Percentiles rank a stretch among this genome's conserved stretches.
phyloP scores from a whole-genome alignment of 2,888 invertebrate species.

The Margaritifera margaritifera region DNA sequence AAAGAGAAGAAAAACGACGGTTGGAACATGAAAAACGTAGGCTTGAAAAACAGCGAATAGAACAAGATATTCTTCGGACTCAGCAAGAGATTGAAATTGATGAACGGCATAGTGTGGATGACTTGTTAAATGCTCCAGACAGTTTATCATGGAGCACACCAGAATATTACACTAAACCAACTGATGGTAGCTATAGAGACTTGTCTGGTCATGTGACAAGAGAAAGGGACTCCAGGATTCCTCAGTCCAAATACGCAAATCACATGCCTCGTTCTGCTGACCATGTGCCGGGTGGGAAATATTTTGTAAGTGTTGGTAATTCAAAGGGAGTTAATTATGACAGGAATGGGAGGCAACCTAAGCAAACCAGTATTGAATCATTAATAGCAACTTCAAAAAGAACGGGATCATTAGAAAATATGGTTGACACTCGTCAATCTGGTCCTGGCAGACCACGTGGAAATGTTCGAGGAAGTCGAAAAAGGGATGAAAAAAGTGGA shows the following conservation, averaged over 20 bases:
- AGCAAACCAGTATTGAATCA: slow-evolving; percentile 41
- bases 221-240: not conserved
- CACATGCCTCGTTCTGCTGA: slow-evolving; percentile 10
- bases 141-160: slow-evolving; percentile 16
- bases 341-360: slow-evolving; percentile 29
- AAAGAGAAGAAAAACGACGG: slow-evolving; percentile 56
- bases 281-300: slow-evolving; percentile 47
- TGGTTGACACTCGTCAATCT: slow-evolving; percentile 37
- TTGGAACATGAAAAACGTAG: slow-evolving; percentile 57
- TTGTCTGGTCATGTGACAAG: slow-evolving; percentile 2
- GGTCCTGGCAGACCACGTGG: slow-evolving; percentile 23
- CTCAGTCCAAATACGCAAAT: no score
- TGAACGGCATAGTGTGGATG: slow-evolving; percentile 63
- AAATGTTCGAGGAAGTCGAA: slow-evolving; percentile 27
- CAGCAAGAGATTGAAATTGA: slow-evolving; percentile 62
- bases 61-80: slow-evolving; percentile 59
- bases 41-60: slow-evolving; percentile 58
- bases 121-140: slow-evolving; percentile 47
- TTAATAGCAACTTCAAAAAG: slow-evolving; percentile 39
- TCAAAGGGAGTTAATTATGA: slow-evolving; percentile 18
- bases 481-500: slow-evolving; percentile 32
- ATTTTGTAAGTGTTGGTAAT: slow-evolving; percentile 53
- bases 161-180: slow-evolving; percentile 21
- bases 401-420: slow-evolving; percentile 56
- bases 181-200: slow-evolving; percentile 17